Evolutionary conservation across 2,797 vertebrate species (phyloP).

Genomic region (Pseudopleuronectes americanus): DNA sequence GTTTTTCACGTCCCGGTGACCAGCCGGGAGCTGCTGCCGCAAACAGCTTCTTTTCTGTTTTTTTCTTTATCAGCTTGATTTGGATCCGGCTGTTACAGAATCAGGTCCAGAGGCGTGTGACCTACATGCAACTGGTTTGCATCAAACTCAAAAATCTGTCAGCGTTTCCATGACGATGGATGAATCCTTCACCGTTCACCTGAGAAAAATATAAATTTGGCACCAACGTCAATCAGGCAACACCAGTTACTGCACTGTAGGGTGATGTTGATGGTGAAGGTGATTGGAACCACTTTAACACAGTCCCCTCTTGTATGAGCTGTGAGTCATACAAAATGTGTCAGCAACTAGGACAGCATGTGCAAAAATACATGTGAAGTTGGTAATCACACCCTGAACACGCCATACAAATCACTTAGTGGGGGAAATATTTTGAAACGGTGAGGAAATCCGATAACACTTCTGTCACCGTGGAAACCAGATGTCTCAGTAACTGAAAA

Average conservation of each 20-base stretch:
- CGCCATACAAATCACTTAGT: background rate
- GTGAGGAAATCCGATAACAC: no score
- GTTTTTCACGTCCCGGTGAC: conserved; percentile 5
- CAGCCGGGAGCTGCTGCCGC: background rate
- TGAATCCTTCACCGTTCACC: conserved; percentile 46
- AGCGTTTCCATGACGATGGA: conserved; percentile 67
- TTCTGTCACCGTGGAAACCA: no score
- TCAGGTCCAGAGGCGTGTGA: conserved; percentile 47
- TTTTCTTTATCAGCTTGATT: conserved; percentile 2
- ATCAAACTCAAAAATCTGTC: conserved; percentile 38
- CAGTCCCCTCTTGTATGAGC: background rate
- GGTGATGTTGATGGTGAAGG: conserved; percentile 4
- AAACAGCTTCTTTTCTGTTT: background rate
- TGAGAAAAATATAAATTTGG: conserved; percentile 51
- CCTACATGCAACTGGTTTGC: conserved; percentile 56
- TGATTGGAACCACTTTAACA: conserved; percentile 18
- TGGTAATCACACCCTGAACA: background rate
- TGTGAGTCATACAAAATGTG: background rate
- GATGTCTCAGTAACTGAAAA: no score
- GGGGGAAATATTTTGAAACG: no score
- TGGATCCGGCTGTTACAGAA: conserved; percentile 49
- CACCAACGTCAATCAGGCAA: conserved; percentile 27
- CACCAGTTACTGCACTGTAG: conserved; percentile 15
- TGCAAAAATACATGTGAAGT: background rate
- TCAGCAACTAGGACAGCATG: background rate